phyloP scores from a whole-genome alignment of 2,797 vertebrate species.

The Cuniculus paca region DNA sequence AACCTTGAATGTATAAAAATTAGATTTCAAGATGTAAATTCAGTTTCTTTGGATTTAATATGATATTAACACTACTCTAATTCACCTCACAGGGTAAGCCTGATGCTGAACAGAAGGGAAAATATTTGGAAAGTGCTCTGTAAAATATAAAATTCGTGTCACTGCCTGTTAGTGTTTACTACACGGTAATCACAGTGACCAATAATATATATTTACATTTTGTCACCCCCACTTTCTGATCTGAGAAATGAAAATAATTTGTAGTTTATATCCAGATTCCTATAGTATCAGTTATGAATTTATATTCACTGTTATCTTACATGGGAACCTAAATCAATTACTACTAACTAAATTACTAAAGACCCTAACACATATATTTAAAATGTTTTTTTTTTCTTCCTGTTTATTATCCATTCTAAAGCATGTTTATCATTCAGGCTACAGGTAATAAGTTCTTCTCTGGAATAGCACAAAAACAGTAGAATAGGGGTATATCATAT shows the following conservation, averaged over 20 bases:
- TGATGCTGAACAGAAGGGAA: neutral
- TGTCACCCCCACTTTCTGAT: neutral
- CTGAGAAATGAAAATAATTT: slow-evolving; percentile 1
- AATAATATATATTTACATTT: neutral
- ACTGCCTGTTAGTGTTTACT: neutral
- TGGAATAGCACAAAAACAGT: neutral
- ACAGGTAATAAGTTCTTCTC: neutral
- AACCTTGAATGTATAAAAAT: neutral
- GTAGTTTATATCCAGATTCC: slow-evolving; percentile 18
- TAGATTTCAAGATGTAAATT: neutral
- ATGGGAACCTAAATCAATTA: neutral
- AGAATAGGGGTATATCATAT: neutral
- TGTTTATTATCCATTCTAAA: neutral
- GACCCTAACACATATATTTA: neutral
- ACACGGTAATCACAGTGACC: neutral
- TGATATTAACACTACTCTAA: neutral
- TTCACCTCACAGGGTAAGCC: neutral
- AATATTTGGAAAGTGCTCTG: neutral
- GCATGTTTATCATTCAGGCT: neutral
- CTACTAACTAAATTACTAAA: neutral
- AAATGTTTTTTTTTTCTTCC: neutral
- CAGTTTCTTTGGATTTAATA: neutral
- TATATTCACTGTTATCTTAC: neutral
- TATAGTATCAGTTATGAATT: neutral
- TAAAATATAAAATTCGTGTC: neutral